Evolutionary conservation across 2,113 vertebrate species (phyloP).

Genomic region (Scatophagus argus): DNA sequence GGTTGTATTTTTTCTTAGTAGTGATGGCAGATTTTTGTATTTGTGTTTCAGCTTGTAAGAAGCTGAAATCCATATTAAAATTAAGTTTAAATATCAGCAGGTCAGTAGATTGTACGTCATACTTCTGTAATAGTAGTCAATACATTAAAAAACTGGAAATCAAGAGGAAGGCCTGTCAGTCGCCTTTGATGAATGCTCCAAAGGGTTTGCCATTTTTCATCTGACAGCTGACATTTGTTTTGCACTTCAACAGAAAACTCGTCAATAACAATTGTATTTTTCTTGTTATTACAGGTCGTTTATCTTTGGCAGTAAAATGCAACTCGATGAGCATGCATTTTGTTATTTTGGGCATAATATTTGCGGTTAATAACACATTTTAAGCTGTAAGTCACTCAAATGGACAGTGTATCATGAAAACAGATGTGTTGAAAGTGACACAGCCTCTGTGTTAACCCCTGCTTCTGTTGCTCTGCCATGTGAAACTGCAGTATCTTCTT

Average conservation of each 20-base stretch:
- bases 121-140: constrained; percentile 15
- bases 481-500: constrained; percentile 51
- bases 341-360: background rate
- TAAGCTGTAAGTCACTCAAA: background rate
- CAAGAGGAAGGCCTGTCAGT: background rate
- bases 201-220: constrained; percentile 41
- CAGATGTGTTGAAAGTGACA: constrained; percentile 45
- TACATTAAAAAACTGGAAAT: constrained; percentile 39
- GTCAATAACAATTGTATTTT: constrained; percentile 43
- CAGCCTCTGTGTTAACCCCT: constrained; percentile 57
- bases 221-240: constrained; percentile 50
- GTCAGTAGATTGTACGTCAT: constrained; percentile 8
- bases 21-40: background rate
- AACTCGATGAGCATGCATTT: constrained; percentile 11
- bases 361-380: background rate
- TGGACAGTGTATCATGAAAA: constrained; percentile 17
- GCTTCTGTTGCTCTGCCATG: constrained; percentile 27
- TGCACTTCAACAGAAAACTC: constrained; percentile 16
- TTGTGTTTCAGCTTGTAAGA: background rate
- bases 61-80: background rate
- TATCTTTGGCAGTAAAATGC: constrained; percentile 17
- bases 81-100: constrained; percentile 2
- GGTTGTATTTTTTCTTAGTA: background rate
- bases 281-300: constrained; percentile 21
- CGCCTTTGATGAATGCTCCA: constrained; percentile 27